phyloP scores from a whole-genome alignment of 2,888 invertebrate species.

The Orthonychiurus folsomi region DNA sequence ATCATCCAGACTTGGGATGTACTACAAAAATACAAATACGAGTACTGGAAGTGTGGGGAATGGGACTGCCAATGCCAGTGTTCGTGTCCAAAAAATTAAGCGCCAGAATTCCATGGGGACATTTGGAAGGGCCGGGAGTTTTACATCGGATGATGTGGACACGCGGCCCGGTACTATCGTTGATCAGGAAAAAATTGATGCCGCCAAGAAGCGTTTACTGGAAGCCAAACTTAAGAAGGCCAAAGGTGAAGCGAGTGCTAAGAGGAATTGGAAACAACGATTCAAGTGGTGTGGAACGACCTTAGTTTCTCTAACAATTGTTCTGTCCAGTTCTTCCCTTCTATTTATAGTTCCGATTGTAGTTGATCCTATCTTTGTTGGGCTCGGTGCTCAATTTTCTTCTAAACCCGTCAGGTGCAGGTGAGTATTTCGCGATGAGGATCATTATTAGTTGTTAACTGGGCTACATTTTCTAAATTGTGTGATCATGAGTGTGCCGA shows the following conservation, averaged over 20 bases:
- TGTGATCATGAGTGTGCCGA: too few species aligned
- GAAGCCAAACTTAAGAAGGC: not conserved
- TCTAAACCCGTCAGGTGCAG: conserved; percentile 31
- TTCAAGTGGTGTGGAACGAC: not conserved
- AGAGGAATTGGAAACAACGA: not conserved
- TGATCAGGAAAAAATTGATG: not conserved
- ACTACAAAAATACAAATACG: not conserved
- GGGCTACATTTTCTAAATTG: too few species aligned
- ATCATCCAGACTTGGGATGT: not conserved
- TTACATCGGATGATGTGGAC: not conserved
- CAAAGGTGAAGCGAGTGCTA: not conserved
- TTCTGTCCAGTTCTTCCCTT: conserved; percentile 62
- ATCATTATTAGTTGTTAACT: too few species aligned
- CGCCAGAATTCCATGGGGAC: not conserved
- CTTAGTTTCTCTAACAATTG: conserved; percentile 54
- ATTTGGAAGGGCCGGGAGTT: not conserved
- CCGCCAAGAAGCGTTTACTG: not conserved
- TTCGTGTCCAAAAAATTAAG: not conserved
- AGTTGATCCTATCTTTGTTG: conserved; percentile 51
- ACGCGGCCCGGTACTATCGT: not conserved
- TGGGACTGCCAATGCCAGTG: not conserved
- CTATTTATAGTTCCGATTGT: conserved; percentile 65
- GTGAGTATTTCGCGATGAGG: too few species aligned
- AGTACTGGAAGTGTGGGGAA: not conserved
- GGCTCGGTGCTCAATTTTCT: conserved; percentile 35